A percentile compares a stretch with the other conserved stretches of the same genome.
These are phyloP conservation scores for Cyrtorhinus lividipennis DNA, from an alignment of 1,140 invertebrate species.

Conservation along the genomic window DNA sequence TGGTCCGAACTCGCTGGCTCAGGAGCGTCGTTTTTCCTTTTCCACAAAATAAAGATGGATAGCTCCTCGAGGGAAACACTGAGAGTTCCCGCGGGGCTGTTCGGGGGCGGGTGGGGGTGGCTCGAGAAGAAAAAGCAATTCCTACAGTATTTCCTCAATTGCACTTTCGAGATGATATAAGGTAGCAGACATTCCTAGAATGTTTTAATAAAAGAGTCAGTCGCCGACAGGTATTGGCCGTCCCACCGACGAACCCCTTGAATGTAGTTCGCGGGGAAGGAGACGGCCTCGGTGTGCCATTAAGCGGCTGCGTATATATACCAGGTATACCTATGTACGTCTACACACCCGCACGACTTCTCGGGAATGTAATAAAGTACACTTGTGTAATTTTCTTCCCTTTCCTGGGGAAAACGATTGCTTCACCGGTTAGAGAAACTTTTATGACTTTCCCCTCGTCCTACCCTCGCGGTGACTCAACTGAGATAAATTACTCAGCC, in stretches of 20 bases:
- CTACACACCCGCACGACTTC: neutral
- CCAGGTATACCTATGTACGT: no score
- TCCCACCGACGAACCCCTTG: neutral
- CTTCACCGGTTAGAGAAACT: neutral
- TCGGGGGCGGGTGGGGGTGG: no score
- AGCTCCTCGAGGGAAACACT: no score
- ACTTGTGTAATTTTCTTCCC: neutral
- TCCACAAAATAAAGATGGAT: slow-evolving; percentile 2
- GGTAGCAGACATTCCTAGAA: slow-evolving; percentile 5
- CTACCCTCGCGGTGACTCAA: no score
- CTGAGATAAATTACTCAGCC: no score
- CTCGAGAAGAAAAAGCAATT: slow-evolving; percentile 5
- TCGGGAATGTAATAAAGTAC: neutral
- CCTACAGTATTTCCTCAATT: slow-evolving; percentile 1
- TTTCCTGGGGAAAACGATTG: neutral
- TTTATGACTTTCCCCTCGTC: neutral
- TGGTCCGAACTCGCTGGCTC: neutral
- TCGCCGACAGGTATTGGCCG: neutral
- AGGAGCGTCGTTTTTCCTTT: no score
- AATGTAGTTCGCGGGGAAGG: neutral
- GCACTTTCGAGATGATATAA: neutral
- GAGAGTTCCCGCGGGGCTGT: no score
- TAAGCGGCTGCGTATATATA: neutral
- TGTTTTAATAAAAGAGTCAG: slow-evolving; percentile 8
- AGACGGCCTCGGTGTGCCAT: neutral